These are phyloP conservation scores for Phrixothrix hirtus DNA, from an alignment of 2,888 invertebrate species.

Conservation along the genomic window DNA sequence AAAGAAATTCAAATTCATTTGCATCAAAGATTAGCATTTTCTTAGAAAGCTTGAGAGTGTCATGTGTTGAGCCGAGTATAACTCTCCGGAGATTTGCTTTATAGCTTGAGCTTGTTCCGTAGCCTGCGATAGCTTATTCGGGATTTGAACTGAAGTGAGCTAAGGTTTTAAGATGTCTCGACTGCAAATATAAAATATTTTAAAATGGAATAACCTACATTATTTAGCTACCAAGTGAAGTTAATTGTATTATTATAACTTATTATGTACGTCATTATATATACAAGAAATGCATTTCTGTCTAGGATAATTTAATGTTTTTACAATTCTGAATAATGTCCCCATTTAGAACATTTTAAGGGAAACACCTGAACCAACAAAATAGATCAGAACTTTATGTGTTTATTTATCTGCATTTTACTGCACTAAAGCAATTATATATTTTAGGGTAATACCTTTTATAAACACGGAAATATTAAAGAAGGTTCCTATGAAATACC, in stretches of 20 bases:
- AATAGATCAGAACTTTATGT: conserved; percentile 41
- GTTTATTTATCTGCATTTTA: conserved; percentile 26
- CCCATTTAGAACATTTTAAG: too few relatives aligned
- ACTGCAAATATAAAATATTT: conserved; percentile 29
- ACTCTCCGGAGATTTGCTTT: conserved; percentile 45
- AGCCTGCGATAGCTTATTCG: conserved; percentile 39
- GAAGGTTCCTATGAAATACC: too few relatives aligned
- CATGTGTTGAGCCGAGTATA: conserved; percentile 43
- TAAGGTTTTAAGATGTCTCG: conserved; percentile 34
- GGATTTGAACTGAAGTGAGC: conserved; percentile 37
- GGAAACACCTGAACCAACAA: conserved; percentile 43
- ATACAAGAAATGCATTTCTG: too few relatives aligned
- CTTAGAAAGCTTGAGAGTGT: conserved; percentile 40
- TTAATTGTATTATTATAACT: too few relatives aligned
- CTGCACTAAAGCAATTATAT: conserved; percentile 6
- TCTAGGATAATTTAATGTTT: too few relatives aligned
- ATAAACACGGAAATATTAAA: neutral
- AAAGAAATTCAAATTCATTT: conserved; percentile 26
- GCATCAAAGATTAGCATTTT: conserved; percentile 40
- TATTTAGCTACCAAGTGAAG: too few relatives aligned
- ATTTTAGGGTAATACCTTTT: conserved; percentile 7
- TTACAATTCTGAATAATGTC: too few relatives aligned
- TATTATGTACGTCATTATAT: too few relatives aligned
- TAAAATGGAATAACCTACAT: too few relatives aligned
- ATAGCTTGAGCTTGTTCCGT: conserved; percentile 38